Conservation (phyloP, 2,113 vertebrate species). For the Narcine bancroftii region DNA sequence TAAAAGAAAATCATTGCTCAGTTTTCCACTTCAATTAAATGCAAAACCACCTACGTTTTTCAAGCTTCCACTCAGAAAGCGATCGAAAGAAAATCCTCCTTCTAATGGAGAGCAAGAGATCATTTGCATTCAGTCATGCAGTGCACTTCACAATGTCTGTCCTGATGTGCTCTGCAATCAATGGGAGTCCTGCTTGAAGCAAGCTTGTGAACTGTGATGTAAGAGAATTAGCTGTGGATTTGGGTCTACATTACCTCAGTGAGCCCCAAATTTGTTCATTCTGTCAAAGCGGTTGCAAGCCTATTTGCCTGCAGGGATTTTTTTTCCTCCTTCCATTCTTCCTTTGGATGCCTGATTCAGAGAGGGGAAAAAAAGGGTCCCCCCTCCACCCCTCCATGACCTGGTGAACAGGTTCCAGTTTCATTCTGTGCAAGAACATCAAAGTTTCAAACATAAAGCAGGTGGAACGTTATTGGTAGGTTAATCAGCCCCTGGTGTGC, state of each 20-base stretch:
- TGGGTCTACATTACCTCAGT: no score
- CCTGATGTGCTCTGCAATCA: background rate
- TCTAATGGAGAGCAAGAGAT: background rate
- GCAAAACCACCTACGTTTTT: background rate
- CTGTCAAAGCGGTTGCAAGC: no score
- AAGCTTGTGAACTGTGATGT: background rate
- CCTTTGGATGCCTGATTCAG: no score
- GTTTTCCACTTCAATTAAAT: background rate
- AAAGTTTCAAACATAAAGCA: background rate
- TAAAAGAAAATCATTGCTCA: background rate
- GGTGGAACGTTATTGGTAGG: no score
- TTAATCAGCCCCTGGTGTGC: no score
- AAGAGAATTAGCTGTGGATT: no score
- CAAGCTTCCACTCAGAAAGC: background rate
- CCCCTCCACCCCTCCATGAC: no score
- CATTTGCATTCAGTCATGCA: background rate
- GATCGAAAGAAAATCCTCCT: background rate
- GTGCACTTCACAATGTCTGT: background rate
- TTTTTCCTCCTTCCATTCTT: no score
- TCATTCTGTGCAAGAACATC: background rate
- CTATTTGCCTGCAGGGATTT: no score
- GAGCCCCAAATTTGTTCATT: no score
- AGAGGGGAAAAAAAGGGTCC: background rate
- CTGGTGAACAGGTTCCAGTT: no score
- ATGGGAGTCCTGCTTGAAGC: background rate